phyloP scores from a whole-genome alignment of 2,888 invertebrate genomes.

The Halocaridina rubra region DNA sequence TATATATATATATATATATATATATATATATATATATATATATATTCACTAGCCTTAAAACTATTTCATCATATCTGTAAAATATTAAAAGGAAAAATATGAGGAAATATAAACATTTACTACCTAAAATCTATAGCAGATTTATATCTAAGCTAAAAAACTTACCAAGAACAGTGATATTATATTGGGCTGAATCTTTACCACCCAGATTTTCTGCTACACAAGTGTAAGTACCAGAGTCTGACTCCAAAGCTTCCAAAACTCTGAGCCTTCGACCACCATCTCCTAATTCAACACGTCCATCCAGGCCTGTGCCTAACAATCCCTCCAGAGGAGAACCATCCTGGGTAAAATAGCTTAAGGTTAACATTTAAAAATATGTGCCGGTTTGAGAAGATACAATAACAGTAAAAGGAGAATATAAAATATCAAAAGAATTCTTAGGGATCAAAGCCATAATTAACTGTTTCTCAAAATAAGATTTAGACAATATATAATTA shows the following conservation, averaged over 20 bases:
- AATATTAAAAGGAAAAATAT: no score
- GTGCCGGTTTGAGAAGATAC: no score
- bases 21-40: neutral
- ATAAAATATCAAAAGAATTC: no score
- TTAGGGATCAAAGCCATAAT: no score
- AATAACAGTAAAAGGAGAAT: no score
- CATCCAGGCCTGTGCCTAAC: neutral
- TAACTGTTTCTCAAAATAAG: no score
- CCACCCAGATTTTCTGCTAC: slow-evolving; percentile 72
- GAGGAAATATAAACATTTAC: no score
- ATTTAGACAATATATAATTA: neutral
- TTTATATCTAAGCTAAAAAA: no score
- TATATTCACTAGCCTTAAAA: no score
- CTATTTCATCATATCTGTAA: neutral
- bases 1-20: neutral
- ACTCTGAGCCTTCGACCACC: slow-evolving; percentile 68
- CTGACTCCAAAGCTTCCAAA: slow-evolving; percentile 71
- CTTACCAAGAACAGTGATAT: slow-evolving; percentile 46
- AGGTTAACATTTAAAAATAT: no score
- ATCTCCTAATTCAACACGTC: neutral
- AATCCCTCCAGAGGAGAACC: neutral
- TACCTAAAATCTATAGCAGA: no score
- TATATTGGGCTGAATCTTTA: slow-evolving; percentile 70
- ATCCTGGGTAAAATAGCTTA: slow-evolving; percentile 12
- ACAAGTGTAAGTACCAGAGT: slow-evolving; percentile 75